Evolutionary conservation across 1,140 invertebrate species (phyloP).

Genomic region (Lutraria rhynchaena): DNA sequence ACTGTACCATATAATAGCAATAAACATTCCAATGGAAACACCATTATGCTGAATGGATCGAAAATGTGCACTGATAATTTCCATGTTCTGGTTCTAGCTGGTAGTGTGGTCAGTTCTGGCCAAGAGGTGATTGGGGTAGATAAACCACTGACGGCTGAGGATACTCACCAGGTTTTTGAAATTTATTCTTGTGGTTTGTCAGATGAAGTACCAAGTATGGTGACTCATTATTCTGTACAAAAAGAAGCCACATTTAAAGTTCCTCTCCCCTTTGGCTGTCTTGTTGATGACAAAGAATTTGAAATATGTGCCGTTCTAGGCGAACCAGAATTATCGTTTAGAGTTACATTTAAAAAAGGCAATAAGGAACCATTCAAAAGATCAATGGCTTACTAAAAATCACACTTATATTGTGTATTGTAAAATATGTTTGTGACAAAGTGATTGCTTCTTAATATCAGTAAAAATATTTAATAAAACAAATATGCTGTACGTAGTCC

Average conservation of each 20-base stretch:
- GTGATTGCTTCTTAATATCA: no score
- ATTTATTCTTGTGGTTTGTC: slow-evolving; percentile 26
- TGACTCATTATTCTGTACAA: slow-evolving; percentile 24
- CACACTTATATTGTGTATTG: no score
- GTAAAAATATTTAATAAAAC: no score
- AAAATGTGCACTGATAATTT: slow-evolving; percentile 55
- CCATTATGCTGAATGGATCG: slow-evolving; percentile 3
- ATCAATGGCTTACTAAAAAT: neutral
- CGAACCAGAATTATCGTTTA: slow-evolving; percentile 30
- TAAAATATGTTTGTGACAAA: no score
- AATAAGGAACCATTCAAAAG: slow-evolving; percentile 1
- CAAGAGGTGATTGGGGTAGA: slow-evolving; percentile 29
- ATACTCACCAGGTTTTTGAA: slow-evolving; percentile 28
- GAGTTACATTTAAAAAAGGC: slow-evolving; percentile 41
- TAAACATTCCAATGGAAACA: slow-evolving; percentile 5
- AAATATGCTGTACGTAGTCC: no score
- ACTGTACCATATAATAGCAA: slow-evolving; percentile 35
- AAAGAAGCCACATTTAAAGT: slow-evolving; percentile 32
- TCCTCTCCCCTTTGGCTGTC: slow-evolving; percentile 47
- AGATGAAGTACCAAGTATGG: slow-evolving; percentile 33
- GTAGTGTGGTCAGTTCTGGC: neutral
- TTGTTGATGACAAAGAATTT: slow-evolving; percentile 45
- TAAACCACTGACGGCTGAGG: slow-evolving; percentile 39
- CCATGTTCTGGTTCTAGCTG: slow-evolving; percentile 36
- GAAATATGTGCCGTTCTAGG: slow-evolving; percentile 19